These are phyloP conservation scores for Lethrus apterus DNA, from an alignment of 1,140 invertebrate species.

Conservation along the genomic window DNA sequence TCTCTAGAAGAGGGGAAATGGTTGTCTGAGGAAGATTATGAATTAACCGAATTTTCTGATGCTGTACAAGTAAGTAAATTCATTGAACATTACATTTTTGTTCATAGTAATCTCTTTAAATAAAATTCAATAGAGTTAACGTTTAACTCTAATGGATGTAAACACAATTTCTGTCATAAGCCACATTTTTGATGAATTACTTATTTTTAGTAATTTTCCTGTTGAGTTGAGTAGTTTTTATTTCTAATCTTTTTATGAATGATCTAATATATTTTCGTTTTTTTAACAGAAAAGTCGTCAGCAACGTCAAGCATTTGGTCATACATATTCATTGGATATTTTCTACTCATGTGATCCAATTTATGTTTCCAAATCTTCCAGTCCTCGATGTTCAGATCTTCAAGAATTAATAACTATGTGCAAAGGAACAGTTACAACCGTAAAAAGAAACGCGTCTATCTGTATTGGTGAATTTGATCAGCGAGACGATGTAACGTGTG, in stretches of 20 bases:
- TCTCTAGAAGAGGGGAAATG: conserved; percentile 44
- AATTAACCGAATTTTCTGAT: conserved; percentile 44
- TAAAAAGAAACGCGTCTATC: conserved; percentile 40
- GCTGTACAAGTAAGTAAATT: conserved; percentile 42
- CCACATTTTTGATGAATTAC: not conserved
- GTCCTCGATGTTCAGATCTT: conserved; percentile 40
- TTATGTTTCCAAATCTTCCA: conserved; percentile 39
- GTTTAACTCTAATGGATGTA: no score
- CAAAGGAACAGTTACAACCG: conserved; percentile 39
- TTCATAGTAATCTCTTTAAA: not conserved
- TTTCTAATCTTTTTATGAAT: not conserved
- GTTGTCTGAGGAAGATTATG: conserved; percentile 47
- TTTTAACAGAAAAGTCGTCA: conserved; percentile 42
- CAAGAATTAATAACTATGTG: conserved; percentile 44
- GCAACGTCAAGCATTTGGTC: conserved; percentile 45
- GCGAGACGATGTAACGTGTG: conserved; percentile 32
- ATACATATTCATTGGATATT: conserved; percentile 42
- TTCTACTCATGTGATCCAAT: conserved; percentile 44
- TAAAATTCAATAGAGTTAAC: not conserved
- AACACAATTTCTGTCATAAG: no score
- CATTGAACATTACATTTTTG: not conserved
- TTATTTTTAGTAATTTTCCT: not conserved
- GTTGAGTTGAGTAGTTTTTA: not conserved
- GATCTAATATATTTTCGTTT: conserved; percentile 10
- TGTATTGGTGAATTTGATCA: conserved; percentile 41